phyloP scores from a whole-genome alignment of 1,140 invertebrate species.

The Sminthurinus signatus region DNA sequence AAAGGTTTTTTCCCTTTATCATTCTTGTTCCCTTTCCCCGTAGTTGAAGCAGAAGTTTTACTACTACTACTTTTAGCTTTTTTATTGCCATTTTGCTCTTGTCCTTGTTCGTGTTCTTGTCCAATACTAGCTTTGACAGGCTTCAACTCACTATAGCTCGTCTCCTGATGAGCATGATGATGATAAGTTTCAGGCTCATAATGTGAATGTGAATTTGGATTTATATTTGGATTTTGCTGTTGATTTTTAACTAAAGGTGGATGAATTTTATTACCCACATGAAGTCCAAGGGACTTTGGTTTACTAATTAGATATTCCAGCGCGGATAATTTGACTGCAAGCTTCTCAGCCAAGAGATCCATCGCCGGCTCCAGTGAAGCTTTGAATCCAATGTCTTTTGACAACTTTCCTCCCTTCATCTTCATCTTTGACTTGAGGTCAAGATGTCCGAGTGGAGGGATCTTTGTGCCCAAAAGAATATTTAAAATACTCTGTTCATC shows the following conservation, averaged over 20 bases:
- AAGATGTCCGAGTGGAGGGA: not conserved
- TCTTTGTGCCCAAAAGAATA: not conserved
- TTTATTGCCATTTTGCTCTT: not conserved
- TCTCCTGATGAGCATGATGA: not conserved
- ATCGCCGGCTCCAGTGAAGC: constrained; percentile 21
- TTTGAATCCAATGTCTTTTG: not conserved
- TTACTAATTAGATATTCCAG: constrained; percentile 4
- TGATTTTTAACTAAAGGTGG: too few species aligned
- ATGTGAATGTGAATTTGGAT: too few species aligned
- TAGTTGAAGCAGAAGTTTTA: not conserved
- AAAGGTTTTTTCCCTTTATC: too few species aligned
- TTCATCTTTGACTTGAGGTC: not conserved
- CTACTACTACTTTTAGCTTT: not conserved
- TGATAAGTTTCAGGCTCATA: too few species aligned
- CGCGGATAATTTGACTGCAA: constrained; percentile 23
- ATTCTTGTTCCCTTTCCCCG: too few species aligned
- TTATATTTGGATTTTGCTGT: too few species aligned
- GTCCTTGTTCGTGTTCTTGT: not conserved
- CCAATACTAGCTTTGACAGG: constrained; percentile 1
- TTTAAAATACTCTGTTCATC: constrained; percentile 24
- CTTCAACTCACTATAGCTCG: constrained; percentile 27
- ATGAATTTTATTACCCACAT: too few species aligned
- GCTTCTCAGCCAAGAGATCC: constrained; percentile 35
- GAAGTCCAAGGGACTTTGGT: not conserved
- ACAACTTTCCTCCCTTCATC: not conserved